Base-by-base conservation (phyloP, 2,888 invertebrate species). In the Candidula unifasciata region DNA sequence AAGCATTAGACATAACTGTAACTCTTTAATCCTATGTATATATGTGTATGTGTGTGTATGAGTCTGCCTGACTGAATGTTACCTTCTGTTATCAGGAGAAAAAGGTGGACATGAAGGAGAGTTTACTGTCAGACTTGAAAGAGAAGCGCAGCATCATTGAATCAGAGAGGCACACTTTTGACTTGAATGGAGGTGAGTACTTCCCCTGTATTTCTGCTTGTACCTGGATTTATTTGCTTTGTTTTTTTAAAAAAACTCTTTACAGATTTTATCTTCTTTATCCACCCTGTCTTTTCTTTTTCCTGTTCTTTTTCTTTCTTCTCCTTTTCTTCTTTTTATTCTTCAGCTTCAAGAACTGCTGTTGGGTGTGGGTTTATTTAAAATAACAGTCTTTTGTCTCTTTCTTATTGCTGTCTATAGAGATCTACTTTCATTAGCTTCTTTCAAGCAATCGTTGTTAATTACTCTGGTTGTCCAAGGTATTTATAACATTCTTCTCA, bases 131-230 rank as follows among this genome's bases (percentile, higher is more conserved):
- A 57, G 98, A 99, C 93, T 96, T 98, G 93, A 98, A 98, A 92
- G 98, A 99, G 90, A 98, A 98, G 92, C 95, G 96, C 91, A 96
- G 96, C 90, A 95, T 96, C 90, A 97, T 98, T 82, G 98, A 99
- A 94, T 95, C 96, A 85, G 99, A 99, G 93, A 94, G 97, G 83
- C 96, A 96, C 87, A 96, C 96, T 78, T 96, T 98, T 95, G 99
- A 99, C 93, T 94, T 99, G 0, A 97, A 97, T 82, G 97, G 97
- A 87, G 97, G 94, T 91, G 86, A 86, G 87, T 74, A 76, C 2
- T 69, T 27, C 18, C n/a, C n/a, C n/a, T 5, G 5, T 60, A 24
- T 5, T 5, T 5, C 60, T 60, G 10, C 18, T 13, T 60, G 24
- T 60, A 21, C 18, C 18, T 54, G 57, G 10, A 18, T 54, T 18